A percentile compares a stretch with the other conserved stretches of the same genome.
These are phyloP conservation scores for Sabatieria punctata DNA, from an alignment of 2,888 invertebrate genomes.

Conservation along the genomic window DNA sequence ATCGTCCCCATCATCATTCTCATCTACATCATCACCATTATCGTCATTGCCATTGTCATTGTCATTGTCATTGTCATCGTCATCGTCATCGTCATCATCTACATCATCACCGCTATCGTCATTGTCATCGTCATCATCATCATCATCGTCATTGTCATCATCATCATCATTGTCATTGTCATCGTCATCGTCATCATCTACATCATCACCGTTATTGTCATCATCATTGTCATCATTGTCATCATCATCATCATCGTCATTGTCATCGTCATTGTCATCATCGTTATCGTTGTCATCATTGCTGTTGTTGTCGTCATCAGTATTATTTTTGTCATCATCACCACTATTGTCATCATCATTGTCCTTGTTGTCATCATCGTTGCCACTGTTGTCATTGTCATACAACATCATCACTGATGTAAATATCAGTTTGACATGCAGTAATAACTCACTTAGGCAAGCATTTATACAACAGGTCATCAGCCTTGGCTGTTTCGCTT, in stretches of 20 bases:
- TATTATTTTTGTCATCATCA: too few relatives aligned
- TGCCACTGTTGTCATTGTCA: too few relatives aligned
- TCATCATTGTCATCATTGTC: constrained; percentile 2
- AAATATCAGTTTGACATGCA: too few relatives aligned
- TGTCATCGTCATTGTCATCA: background rate
- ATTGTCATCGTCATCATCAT: constrained; percentile 6
- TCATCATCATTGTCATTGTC: constrained; percentile 4
- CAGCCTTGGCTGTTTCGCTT: too few relatives aligned
- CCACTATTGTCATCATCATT: constrained; percentile 1
- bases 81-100: constrained; percentile 8
- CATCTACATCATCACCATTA: constrained; percentile 7
- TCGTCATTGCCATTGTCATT: constrained; percentile 7
- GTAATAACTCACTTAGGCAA: too few relatives aligned
- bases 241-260: constrained; percentile 5
- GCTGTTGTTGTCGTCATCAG: background rate
- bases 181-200: constrained; percentile 1
- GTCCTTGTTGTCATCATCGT: too few relatives aligned
- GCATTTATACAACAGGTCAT: too few relatives aligned
- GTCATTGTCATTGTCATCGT: constrained; percentile 7
- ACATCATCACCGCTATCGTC: constrained; percentile 7
- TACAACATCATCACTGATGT: too few relatives aligned
- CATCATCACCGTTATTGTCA: constrained; percentile 2
- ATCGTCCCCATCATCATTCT: too few relatives aligned
- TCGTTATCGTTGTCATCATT: background rate
- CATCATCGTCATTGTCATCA: constrained; percentile 5